phyloP scores from a whole-genome alignment of 64 coral and sea anemone species.

The Hydrozoanthus tunicans region DNA sequence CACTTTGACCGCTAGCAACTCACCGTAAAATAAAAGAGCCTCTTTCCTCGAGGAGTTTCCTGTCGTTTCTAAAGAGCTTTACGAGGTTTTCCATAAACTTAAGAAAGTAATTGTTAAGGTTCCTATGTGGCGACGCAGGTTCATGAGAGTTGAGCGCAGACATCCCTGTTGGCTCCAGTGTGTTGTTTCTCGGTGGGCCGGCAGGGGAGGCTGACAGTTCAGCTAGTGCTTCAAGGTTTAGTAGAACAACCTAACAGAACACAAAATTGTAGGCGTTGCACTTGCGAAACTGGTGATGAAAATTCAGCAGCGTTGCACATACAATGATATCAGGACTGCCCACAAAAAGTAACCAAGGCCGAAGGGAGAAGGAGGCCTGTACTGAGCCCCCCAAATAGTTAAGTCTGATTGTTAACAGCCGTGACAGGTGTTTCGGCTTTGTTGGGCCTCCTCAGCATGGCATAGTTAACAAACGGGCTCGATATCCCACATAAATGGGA shows the following conservation, averaged over 20 bases:
- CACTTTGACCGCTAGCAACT: background rate
- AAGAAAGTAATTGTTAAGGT: constrained; percentile 98
- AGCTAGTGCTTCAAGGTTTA: constrained; percentile 89
- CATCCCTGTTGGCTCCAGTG: constrained; percentile 35
- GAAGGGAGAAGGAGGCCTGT: no score
- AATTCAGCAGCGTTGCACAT: background rate
- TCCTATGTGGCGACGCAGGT: constrained; percentile 51
- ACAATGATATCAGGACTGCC: background rate
- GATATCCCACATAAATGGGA: no score
- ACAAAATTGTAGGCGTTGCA: background rate
- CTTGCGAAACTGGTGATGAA: no score
- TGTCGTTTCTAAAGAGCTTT: constrained; percentile 87
- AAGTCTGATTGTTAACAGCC: no score
- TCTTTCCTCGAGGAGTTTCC: constrained; percentile 93
- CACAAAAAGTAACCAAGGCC: background rate
- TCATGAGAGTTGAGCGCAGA: constrained; percentile 61
- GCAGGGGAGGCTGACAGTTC: constrained; percentile 88
- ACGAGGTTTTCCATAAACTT: constrained; percentile 94
- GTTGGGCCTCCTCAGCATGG: no score
- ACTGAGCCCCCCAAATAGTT: no score
- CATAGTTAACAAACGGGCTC: no score
- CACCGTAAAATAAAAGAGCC: constrained; percentile 96
- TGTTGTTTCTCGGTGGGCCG: constrained; percentile 82
- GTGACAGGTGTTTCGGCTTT: no score
- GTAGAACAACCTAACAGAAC: constrained; percentile 80